Evolutionary conservation across 1,140 invertebrate genomes (phyloP), one percentile per base, ranked within the genome.

Genomic region (Orius insidiosus): DNA sequence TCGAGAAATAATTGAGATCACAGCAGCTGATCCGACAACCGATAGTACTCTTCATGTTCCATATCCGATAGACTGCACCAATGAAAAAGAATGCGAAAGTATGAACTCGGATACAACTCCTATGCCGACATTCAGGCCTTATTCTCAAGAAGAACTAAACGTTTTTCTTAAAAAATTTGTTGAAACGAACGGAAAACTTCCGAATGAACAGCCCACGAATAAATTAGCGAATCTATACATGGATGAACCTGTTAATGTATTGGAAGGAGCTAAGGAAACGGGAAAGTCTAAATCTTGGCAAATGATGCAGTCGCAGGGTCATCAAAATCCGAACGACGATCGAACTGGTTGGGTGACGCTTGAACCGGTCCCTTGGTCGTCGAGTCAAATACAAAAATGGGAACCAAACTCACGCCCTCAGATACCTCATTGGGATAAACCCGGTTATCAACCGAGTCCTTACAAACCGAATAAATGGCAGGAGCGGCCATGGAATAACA

Each of bases 361-460:
- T 34, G 78, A 84, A 43, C 76, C 78, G 0, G 69, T 84, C 5
- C 78, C 79, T 1, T 84, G 79, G 79, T 79, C 78, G 0, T 72
- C 76, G 10, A 80, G 78, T 49, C 80, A 81, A 63, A 75, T 84
- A 40, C 78, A 78, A 5, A 84, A 81, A 57, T 84, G 79, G 80
- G 75, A 80, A 45, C 57, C 57, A 2, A 58, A 58, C 39, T 49
- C 45, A n/a, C 42, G 50, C 68, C 68, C 36, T 56, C 47, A 48
- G 11, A 47, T 47, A 18, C 41, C 51, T 5, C 46, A 51, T n/a
- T 48, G 48, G n/a, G 48, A 48, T 31, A 31, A 38, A 1, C 45
- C 45, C 8, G 38, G 36, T 24, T n/a, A n/a, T n/a, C n/a, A n/a
- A n/a, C n/a, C n/a, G n/a, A n/a, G n/a, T n/a, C n/a, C n/a, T n/a